A percentile compares a stretch with the other conserved stretches of the same genome.
phyloP scores from a whole-genome alignment of 2,888 invertebrate species.

The Laspeyria flexula region DNA sequence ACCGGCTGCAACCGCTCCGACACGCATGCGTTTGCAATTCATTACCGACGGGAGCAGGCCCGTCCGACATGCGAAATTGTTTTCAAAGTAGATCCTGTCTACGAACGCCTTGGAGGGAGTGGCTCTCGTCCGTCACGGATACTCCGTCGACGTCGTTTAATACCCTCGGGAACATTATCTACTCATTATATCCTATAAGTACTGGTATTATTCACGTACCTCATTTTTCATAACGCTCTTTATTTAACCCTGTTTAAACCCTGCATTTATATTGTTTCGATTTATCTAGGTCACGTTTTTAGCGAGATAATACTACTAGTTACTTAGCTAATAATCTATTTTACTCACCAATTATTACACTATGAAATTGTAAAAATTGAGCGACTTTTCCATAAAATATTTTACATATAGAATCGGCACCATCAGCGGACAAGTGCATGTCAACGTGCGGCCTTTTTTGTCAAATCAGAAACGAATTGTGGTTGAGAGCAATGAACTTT shows the following conservation, averaged over 20 bases:
- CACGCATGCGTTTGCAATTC: constrained; percentile 74
- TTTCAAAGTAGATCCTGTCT: constrained; percentile 77
- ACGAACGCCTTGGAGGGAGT: constrained; percentile 58
- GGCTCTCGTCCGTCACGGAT: constrained; percentile 63
- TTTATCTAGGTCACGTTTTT: constrained; percentile 65
- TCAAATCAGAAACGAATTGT: constrained; percentile 42
- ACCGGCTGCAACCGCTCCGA: constrained; percentile 53
- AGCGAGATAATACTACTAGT: no score
- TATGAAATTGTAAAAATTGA: no score
- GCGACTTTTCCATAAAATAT: constrained; percentile 52
- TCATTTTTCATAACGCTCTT: constrained; percentile 45
- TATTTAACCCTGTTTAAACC: constrained; percentile 49
- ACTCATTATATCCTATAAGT: constrained; percentile 43
- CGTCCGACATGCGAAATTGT: constrained; percentile 74
- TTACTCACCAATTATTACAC: no score
- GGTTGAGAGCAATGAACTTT: constrained; percentile 55
- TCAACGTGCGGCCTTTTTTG: constrained; percentile 43
- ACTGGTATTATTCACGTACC: constrained; percentile 45
- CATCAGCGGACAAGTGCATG: constrained; percentile 43
- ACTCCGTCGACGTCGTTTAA: constrained; percentile 67
- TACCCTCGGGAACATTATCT: constrained; percentile 46
- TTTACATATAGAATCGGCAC: constrained; percentile 59
- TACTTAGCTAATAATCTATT: no score
- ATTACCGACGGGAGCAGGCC: constrained; percentile 60
- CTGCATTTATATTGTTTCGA: constrained; percentile 53